Percentiles rank a stretch among this genome's conserved stretches.
Evolutionary conservation across 2,888 invertebrate genomes (phyloP).

Genomic region (Lingula anatina): DNA sequence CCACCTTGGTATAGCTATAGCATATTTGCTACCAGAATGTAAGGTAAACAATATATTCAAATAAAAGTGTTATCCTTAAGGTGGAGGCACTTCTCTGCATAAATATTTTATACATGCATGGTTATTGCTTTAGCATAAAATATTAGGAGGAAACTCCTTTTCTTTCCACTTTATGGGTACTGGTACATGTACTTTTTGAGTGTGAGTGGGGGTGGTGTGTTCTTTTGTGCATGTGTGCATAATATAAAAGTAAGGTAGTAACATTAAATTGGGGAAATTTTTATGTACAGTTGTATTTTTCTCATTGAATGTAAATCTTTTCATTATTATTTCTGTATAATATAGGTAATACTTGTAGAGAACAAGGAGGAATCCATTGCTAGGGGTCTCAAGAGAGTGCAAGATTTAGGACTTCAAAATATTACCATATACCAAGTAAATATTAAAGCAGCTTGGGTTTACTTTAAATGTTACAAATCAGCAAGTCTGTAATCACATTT

Average conservation of each 20-base stretch:
- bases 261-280: no score
- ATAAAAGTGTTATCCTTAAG: not conserved
- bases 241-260: no score
- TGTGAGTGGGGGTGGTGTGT: no score
- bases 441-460: not conserved
- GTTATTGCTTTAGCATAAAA: not conserved
- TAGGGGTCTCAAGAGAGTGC: slow-evolving; percentile 68
- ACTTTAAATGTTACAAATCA: no score
- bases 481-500: no score
- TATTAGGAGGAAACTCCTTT: no score
- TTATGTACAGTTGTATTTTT: no score
- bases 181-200: no score
- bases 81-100: not conserved
- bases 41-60: slow-evolving; percentile 18
- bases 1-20: slow-evolving; percentile 82
- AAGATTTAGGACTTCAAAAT: slow-evolving; percentile 66
- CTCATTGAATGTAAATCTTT: no score
- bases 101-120: not conserved
- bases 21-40: slow-evolving; percentile 72
- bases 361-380: slow-evolving; percentile 83
- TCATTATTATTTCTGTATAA: not conserved
- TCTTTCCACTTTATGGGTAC: no score
- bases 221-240: no score
- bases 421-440: slow-evolving; percentile 61
- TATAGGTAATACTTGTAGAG: slow-evolving; percentile 73